Evolutionary conservation across 92 coral and sea anemone genomes (phyloP).

Genomic region (Parazoanthus darwini): DNA sequence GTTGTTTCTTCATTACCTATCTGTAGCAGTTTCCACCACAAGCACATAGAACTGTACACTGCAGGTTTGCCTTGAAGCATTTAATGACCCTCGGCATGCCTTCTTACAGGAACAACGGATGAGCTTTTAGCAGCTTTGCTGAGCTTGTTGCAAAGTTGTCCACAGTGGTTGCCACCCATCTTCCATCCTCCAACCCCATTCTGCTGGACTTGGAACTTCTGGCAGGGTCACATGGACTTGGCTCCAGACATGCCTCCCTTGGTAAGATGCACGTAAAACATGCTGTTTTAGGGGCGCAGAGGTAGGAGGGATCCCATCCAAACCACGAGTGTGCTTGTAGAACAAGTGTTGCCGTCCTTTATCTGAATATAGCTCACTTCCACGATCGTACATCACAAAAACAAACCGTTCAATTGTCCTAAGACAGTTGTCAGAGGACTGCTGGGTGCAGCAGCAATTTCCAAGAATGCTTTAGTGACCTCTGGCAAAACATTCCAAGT

Average conservation of each 20-base stretch:
- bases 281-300: slow-evolving; percentile 59
- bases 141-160: slow-evolving; percentile 49
- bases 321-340: slow-evolving; percentile 45
- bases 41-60: slow-evolving; percentile 12
- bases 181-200: slow-evolving; percentile 60
- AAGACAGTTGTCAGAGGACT: slow-evolving; percentile 32
- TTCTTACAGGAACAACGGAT: slow-evolving; percentile 60
- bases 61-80: slow-evolving; percentile 48
- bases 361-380: slow-evolving; percentile 43
- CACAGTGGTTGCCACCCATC: slow-evolving; percentile 47
- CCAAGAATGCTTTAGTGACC: slow-evolving; percentile 44
- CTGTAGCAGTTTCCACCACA: slow-evolving; percentile 58
- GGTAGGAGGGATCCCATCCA: slow-evolving; percentile 60
- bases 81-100: slow-evolving; percentile 57
- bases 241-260: slow-evolving; percentile 58
- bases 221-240: slow-evolving; percentile 38
- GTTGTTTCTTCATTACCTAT: slow-evolving; percentile 35
- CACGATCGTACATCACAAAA: slow-evolving; percentile 57
- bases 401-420: slow-evolving; percentile 45
- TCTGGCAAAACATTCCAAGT: not conserved
- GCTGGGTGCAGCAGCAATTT: slow-evolving; percentile 49
- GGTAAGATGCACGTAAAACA: slow-evolving; percentile 47
- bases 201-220: slow-evolving; percentile 50
- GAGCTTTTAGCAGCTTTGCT: slow-evolving; percentile 58
- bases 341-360: slow-evolving; percentile 18